These are phyloP conservation scores for Scytalopus superciliaris DNA, from an alignment of 2,113 vertebrate genomes.

Conservation along the genomic window DNA sequence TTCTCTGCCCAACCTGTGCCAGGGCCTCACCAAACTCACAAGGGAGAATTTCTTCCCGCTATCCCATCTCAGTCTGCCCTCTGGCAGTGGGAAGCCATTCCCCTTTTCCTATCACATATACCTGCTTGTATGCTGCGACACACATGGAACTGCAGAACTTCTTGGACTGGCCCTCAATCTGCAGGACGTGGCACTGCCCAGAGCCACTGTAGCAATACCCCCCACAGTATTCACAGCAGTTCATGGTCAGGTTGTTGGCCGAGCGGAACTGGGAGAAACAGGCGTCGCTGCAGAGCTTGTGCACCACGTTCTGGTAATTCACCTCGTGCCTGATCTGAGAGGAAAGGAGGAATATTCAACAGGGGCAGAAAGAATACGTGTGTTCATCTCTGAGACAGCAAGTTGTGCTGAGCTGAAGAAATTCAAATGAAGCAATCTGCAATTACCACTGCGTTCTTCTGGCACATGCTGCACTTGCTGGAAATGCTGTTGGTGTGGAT, in stretches of 20 bases:
- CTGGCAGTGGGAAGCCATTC: neutral
- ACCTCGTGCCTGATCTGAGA: constrained; percentile 91
- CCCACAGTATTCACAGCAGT: constrained; percentile 90
- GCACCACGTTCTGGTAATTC: constrained; percentile 86
- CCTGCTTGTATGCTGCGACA: constrained; percentile 87
- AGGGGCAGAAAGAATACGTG: neutral
- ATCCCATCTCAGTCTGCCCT: neutral
- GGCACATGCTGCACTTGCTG: constrained; percentile 93
- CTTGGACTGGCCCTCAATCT: constrained; percentile 84
- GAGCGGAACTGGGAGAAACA: constrained; percentile 93
- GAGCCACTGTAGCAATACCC: constrained; percentile 86
- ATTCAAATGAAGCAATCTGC: neutral
- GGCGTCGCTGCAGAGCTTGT: constrained; percentile 91
- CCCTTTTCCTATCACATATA: neutral
- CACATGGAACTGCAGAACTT: constrained; percentile 89
- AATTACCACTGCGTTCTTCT: constrained; percentile 85
- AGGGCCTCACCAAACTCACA: rapidly evolving
- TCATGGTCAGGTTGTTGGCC: constrained; percentile 89
- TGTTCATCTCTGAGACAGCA: neutral
- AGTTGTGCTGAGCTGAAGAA: neutral
- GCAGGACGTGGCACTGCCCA: constrained; percentile 82
- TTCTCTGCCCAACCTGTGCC: neutral
- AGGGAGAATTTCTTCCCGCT: neutral
- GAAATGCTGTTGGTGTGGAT: constrained; percentile 79
- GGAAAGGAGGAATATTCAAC: neutral